These are phyloP conservation scores for Pangasius krempfi DNA, from an alignment of 2,797 vertebrate species.

Conservation along the genomic window DNA sequence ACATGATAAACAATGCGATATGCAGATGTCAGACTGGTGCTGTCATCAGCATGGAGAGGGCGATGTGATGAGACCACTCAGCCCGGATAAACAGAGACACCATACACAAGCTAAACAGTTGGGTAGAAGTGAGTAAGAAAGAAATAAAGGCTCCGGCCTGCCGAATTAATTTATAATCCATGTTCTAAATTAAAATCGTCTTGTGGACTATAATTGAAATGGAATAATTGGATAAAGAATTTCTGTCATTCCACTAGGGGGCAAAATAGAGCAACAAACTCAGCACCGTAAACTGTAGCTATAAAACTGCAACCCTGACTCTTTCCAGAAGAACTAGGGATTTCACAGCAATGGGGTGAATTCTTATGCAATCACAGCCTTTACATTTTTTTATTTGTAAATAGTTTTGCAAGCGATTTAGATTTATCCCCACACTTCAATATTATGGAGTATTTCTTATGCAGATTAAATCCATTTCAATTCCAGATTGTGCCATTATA, in stretches of 20 bases:
- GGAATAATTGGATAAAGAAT: not conserved
- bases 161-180: not conserved
- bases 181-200: not conserved
- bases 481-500: not conserved
- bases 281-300: not conserved
- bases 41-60: constrained; percentile 5
- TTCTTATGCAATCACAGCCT: too few relatives aligned
- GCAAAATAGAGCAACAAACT: not conserved
- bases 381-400: too few relatives aligned
- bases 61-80: constrained; percentile 8
- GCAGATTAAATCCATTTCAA: not conserved
- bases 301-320: not conserved
- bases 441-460: not conserved
- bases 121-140: not conserved
- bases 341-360: not conserved
- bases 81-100: not conserved
- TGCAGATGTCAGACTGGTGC: not conserved
- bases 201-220: not conserved
- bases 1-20: constrained; percentile 10
- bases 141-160: not conserved
- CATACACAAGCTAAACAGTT: too few relatives aligned
- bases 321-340: not conserved
- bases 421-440: not conserved
- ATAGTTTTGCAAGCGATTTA: not conserved
- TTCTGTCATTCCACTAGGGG: not conserved